These are phyloP conservation scores for Vombatus ursinus DNA, from an alignment of 2,113 vertebrate species.

Conservation along the genomic window DNA sequence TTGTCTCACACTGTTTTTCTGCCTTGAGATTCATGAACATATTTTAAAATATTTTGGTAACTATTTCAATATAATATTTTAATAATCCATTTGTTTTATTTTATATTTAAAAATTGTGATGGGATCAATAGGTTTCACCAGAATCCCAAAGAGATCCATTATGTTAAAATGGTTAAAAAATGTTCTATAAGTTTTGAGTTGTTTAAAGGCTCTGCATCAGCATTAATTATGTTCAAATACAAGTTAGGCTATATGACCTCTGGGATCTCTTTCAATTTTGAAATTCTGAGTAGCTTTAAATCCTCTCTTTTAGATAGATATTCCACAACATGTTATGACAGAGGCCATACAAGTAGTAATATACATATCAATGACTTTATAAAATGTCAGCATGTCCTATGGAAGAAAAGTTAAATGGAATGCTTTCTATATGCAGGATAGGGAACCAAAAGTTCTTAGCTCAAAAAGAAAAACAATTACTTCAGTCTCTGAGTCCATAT, in stretches of 20 bases:
- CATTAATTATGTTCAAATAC: not conserved
- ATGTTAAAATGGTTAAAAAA: not conserved
- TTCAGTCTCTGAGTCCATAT: not conserved
- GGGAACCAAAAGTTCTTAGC: conserved; percentile 9
- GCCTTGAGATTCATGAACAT: not conserved
- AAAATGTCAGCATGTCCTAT: not conserved
- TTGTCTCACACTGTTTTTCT: not conserved
- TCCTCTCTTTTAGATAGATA: not conserved
- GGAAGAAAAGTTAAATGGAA: not conserved
- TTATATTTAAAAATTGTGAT: not conserved
- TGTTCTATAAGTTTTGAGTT: not conserved
- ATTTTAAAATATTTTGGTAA: not conserved
- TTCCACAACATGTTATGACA: not conserved
- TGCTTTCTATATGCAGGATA: not conserved
- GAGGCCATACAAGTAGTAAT: not conserved
- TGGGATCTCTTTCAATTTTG: not conserved
- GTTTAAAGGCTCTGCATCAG: not conserved
- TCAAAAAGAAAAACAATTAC: not conserved
- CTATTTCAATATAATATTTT: not conserved
- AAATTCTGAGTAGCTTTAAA: not conserved
- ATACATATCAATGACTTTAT: not conserved
- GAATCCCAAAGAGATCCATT: not conserved
- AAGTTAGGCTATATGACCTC: not conserved
- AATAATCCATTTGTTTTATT: not conserved
- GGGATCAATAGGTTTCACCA: not conserved